A percentile compares a stretch with the other conserved stretches of the same genome.
Evolutionary conservation across 2,888 invertebrate species (phyloP).

Genomic region (Trilocha varians): DNA sequence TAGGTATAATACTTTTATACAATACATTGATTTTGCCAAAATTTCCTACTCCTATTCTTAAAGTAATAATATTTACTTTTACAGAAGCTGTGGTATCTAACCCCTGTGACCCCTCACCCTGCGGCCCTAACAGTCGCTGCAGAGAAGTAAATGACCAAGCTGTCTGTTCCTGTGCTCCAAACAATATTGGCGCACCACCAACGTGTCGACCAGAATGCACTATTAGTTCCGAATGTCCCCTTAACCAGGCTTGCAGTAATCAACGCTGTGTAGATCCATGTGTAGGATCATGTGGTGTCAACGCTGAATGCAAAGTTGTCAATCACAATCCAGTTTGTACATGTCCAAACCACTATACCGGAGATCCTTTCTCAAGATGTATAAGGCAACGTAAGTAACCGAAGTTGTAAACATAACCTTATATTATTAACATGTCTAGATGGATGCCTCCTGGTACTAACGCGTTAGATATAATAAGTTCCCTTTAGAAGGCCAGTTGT

Average conservation of each 20-base stretch:
- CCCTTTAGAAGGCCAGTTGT: no score
- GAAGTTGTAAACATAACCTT: neutral
- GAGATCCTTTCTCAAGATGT: constrained; percentile 79
- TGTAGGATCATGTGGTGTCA: constrained; percentile 79
- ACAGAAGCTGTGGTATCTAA: constrained; percentile 67
- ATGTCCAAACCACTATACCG: constrained; percentile 75
- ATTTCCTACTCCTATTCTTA: neutral
- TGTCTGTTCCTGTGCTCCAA: constrained; percentile 78
- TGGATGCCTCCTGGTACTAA: neutral
- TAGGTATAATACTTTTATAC: constrained; percentile 39
- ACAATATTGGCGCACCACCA: constrained; percentile 77
- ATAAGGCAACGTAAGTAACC: constrained; percentile 64
- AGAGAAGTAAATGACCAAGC: constrained; percentile 76
- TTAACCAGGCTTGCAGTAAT: constrained; percentile 80
- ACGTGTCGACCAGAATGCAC: constrained; percentile 82
- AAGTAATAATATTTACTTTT: constrained; percentile 13
- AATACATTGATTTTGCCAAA: neutral
- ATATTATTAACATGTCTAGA: neutral
- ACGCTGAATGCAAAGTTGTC: constrained; percentile 82
- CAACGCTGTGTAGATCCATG: constrained; percentile 83
- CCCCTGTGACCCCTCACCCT: constrained; percentile 77
- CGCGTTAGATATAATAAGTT: no score
- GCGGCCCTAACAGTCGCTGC: constrained; percentile 77
- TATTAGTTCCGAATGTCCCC: constrained; percentile 80
- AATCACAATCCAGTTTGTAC: constrained; percentile 84